Evolutionary conservation across 2,888 invertebrate genomes (phyloP), one percentile per base, ranked within the genome.

Genomic region (Thera britannica): DNA sequence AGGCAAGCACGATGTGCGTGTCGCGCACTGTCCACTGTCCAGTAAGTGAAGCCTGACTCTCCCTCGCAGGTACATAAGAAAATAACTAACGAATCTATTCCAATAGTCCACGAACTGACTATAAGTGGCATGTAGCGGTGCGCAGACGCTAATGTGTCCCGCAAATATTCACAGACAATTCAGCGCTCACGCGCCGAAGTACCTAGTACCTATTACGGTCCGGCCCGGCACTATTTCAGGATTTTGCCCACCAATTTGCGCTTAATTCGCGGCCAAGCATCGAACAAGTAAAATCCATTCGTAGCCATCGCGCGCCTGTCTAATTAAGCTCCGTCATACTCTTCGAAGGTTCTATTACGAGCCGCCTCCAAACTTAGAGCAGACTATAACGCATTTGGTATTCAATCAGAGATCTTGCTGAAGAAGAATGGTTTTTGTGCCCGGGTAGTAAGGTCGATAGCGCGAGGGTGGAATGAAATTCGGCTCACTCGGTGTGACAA

Each of bases 261-360:
- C 79, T 84, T 83, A 87, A 84, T 88, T 89, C 76, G 77, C 78
- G 68, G 79, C 79, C 80, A 87, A 89, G 88, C 86, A 88, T 83
- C 79, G 84, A 88, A 93, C 93, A 90, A 92, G 93, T 89, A 92
- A 93, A 93, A 89, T 92, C 93, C 93, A 93, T 93, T 92, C 89
- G 88, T 82, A 87, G 86, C 86, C 86, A 88, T 87, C 89, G 83
- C 84, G 86, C 92, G 92, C 89, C 90, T 92, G 93, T 93, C 93
- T 93, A 91, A 93, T 93, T 93, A 93, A 88, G 90, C 90, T 90
- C 90, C 92, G 93, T 93, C 92, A 93, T 92, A 92, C 90, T 92
- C 89, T 90, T 92, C 93, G 92, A 91, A 93, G 91, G 90, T 91
- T 93, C 92, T 92, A 92, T 93, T 93, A 93, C 91, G 88, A 90